These are phyloP conservation scores for Agonopterix heracliana DNA, from an alignment of 2,888 invertebrate genomes.

Conservation along the genomic window DNA sequence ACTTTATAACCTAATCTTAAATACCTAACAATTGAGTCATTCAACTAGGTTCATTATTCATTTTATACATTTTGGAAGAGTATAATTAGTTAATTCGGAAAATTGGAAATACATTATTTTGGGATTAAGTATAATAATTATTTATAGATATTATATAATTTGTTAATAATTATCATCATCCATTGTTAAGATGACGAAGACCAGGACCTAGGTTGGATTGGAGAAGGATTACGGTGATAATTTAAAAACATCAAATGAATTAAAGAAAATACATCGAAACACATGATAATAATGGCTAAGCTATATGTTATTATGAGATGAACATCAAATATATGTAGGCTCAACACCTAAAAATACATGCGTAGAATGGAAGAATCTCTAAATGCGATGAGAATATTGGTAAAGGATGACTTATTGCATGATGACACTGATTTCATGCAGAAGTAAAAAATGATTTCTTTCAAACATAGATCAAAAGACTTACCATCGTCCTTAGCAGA, in stretches of 20 bases:
- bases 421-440: conserved; percentile 45
- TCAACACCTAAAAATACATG: conserved; percentile 39
- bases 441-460: conserved; percentile 21
- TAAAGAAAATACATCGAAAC: conserved; percentile 31
- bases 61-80: too few species aligned
- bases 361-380: neutral
- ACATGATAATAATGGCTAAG: conserved; percentile 24
- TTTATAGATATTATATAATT: too few species aligned
- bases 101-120: too few species aligned
- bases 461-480: conserved; percentile 25
- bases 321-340: conserved; percentile 22
- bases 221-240: conserved; percentile 21
- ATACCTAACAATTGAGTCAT: too few species aligned
- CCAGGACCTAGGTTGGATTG: conserved; percentile 24
- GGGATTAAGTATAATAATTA: too few species aligned
- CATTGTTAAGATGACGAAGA: conserved; percentile 32
- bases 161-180: too few species aligned
- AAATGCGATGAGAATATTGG: conserved; percentile 15
- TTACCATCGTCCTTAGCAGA: conserved; percentile 13
- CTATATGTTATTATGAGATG: conserved; percentile 41
- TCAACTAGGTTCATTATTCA: too few species aligned
- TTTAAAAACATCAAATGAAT: conserved; percentile 39
- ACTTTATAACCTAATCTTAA: too few species aligned
- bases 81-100: too few species aligned
- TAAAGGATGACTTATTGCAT: conserved; percentile 30